Evolutionary conservation across 1,140 invertebrate species (phyloP).

Genomic region (Drosophila sechellia): DNA sequence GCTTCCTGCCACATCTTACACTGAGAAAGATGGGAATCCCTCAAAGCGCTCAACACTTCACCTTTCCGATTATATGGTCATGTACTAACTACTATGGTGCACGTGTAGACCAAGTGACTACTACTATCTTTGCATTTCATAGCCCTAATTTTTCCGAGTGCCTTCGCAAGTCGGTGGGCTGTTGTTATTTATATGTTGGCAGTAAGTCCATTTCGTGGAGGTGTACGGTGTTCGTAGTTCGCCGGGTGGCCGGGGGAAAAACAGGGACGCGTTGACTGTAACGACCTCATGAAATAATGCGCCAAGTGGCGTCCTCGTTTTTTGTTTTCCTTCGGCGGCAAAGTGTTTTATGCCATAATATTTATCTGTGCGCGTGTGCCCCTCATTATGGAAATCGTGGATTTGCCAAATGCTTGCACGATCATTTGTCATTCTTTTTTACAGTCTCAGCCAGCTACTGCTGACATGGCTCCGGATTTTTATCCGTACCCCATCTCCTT

Average conservation of each 20-base stretch:
- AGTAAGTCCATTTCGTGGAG: constrained; percentile 48
- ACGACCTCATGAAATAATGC: constrained; percentile 83
- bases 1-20: constrained; percentile 7
- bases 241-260: background rate
- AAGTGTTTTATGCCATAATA: constrained; percentile 83
- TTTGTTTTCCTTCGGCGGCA: constrained; percentile 48
- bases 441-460: constrained; percentile 46
- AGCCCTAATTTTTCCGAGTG: background rate
- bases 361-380: constrained; percentile 60
- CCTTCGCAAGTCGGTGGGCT: constrained; percentile 24
- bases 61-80: too few species aligned
- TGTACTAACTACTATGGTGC: too few species aligned
- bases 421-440: constrained; percentile 82
- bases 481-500: constrained; percentile 1
- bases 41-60: too few species aligned
- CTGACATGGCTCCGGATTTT: constrained; percentile 14
- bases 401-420: constrained; percentile 82
- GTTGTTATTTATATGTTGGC: constrained; percentile 74
- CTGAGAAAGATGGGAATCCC: background rate
- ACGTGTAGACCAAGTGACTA: too few species aligned
- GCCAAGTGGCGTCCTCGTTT: constrained; percentile 68
- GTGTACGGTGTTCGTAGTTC: background rate
- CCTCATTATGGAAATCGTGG: constrained; percentile 81
- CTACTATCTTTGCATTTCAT: too few species aligned
- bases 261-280: constrained; percentile 59